These are phyloP conservation scores for Dermatemys mawii DNA, from an alignment of 2,113 vertebrate genomes.

Conservation along the genomic window DNA sequence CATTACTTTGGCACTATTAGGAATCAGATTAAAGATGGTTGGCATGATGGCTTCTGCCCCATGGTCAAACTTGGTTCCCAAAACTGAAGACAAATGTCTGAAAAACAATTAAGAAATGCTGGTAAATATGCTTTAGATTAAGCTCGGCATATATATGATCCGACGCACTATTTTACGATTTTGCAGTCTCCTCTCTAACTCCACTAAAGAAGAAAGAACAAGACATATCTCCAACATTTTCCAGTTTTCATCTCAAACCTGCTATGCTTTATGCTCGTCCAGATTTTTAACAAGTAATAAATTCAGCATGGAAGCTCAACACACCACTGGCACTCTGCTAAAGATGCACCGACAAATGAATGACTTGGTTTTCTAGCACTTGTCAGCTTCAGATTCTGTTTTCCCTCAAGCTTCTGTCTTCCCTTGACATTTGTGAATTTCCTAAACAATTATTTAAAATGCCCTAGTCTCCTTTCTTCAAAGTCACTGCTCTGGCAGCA, in stretches of 20 bases:
- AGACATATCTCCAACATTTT: background rate
- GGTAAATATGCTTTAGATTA: constrained; percentile 10
- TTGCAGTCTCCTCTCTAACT: background rate
- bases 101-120: constrained; percentile 56
- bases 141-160: too few species aligned
- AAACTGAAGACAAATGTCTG: constrained; percentile 91
- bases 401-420: background rate
- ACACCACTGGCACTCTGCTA: background rate
- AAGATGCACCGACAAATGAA: background rate
- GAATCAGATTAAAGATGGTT: constrained; percentile 97
- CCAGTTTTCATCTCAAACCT: background rate
- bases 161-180: background rate
- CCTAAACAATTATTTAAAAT: background rate
- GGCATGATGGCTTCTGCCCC: constrained; percentile 98
- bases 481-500: background rate
- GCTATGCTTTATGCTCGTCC: background rate
- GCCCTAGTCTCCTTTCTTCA: background rate
- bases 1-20: constrained; percentile 99
- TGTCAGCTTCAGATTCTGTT: background rate
- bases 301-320: background rate
- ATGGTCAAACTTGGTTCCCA: constrained; percentile 98
- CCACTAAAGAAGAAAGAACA: constrained; percentile 15
- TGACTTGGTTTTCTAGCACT: background rate
- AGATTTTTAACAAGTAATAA: background rate
- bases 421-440: background rate